Conservation (phyloP, 1,140 invertebrate species). For the Thaumatotibia leucotreta region DNA sequence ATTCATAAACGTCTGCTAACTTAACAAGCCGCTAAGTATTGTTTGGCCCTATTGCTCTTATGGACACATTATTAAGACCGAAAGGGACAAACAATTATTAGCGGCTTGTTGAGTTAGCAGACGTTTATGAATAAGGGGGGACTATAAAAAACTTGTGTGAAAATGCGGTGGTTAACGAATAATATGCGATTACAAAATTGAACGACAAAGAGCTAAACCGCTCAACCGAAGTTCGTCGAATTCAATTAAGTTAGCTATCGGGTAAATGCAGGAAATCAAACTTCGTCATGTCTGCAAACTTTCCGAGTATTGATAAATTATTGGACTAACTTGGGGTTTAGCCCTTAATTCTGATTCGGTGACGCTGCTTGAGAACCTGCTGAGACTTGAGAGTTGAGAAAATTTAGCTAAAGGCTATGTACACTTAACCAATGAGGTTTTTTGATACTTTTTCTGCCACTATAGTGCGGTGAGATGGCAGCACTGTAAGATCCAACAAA, state of each 20-base stretch:
- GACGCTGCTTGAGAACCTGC: background rate
- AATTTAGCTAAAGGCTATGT: background rate
- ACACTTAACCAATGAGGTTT: background rate
- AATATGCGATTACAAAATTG: background rate
- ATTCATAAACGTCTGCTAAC: too few species aligned
- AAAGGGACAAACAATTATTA: too few species aligned
- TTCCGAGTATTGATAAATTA: conserved; percentile 7
- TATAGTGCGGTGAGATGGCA: too few species aligned
- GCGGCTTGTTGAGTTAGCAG: too few species aligned
- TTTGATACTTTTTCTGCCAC: too few species aligned
- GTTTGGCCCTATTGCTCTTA: too few species aligned
- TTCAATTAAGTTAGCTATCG: conserved; percentile 9
- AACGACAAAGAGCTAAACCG: background rate
- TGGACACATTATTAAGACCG: too few species aligned
- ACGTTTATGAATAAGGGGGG: too few species aligned
- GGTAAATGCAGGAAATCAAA: conserved; percentile 11
- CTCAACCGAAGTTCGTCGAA: background rate
- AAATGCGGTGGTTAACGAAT: background rate
- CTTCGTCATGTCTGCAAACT: conserved; percentile 9
- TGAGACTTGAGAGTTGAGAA: background rate
- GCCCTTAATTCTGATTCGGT: background rate
- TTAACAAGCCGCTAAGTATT: too few species aligned
- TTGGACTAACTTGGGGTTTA: background rate
- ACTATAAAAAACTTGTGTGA: too few species aligned
- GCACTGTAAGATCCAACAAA: too few species aligned